Evolutionary conservation across 2,888 invertebrate genomes (phyloP).

Genomic region (Synergus umbraculus): DNA sequence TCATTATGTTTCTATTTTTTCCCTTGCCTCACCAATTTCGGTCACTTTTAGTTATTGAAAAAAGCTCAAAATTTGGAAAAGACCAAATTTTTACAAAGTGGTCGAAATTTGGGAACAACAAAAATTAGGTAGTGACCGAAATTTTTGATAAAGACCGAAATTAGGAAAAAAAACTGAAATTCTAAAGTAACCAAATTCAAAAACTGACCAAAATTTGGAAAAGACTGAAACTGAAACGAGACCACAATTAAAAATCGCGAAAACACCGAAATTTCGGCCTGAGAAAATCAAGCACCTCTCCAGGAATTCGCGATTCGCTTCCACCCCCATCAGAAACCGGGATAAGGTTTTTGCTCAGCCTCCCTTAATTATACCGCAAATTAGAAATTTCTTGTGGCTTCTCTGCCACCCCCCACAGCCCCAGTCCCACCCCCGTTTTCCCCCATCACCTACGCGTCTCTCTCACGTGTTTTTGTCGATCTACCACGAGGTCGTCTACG

Average conservation of each 20-base stretch:
- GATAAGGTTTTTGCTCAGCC: conserved; percentile 70
- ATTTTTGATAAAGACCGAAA: no score
- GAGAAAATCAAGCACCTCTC: conserved; percentile 24
- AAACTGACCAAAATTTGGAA: no score
- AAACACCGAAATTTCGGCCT: no score
- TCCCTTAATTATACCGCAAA: conserved; percentile 77
- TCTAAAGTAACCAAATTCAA: no score
- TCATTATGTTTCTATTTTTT: not conserved
- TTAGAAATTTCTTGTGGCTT: conserved; percentile 74
- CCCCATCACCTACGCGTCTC: conserved; percentile 44
- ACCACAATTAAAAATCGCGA: no score
- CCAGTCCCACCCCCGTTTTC: conserved; percentile 30
- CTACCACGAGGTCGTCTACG: conserved; percentile 62
- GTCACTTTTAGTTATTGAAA: no score
- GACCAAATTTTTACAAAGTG: no score
- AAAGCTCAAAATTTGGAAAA: no score
- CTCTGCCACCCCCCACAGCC: conserved; percentile 47
- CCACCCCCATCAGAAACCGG: conserved; percentile 66
- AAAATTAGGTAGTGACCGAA: no score
- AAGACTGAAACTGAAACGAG: no score
- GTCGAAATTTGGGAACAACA: no score
- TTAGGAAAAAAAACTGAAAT: no score
- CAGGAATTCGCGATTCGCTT: conserved; percentile 72
- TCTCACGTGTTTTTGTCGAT: conserved; percentile 66
- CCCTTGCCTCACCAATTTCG: not conserved